Conservation (phyloP, 2,797 vertebrate genomes). For the Staurois parvus region DNA sequence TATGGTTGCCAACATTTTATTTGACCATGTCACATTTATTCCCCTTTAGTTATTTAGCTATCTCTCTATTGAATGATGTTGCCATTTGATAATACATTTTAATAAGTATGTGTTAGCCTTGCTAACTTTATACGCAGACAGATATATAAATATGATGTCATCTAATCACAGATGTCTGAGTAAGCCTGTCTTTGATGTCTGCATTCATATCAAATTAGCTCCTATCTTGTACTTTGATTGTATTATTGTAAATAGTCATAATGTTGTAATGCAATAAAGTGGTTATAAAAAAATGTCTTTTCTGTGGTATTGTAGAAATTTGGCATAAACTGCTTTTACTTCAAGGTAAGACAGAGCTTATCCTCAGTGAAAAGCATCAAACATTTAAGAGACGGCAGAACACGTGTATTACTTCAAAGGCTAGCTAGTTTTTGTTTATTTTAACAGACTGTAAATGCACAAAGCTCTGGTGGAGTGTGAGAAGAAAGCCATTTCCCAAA, state of each 20-base stretch:
- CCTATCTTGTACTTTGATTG: slow-evolving; percentile 1
- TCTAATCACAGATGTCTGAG: background rate
- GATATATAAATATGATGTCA: slow-evolving; percentile 5
- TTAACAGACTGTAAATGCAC: slow-evolving; percentile 21
- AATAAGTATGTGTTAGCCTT: background rate
- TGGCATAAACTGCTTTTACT: background rate
- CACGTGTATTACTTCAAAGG: slow-evolving; percentile 20
- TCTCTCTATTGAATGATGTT: background rate
- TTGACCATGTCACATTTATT: background rate
- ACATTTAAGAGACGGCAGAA: background rate
- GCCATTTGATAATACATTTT: background rate
- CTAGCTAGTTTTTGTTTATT: slow-evolving; percentile 13
- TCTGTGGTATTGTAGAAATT: background rate
- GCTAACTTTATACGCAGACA: background rate
- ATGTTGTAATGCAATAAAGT: background rate
- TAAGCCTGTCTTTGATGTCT: slow-evolving; percentile 1
- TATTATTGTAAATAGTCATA: slow-evolving; percentile 6
- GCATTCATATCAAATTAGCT: background rate
- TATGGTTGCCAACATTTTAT: background rate
- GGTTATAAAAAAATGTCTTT: background rate
- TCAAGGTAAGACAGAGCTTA: background rate
- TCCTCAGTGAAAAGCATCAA: slow-evolving; percentile 23
- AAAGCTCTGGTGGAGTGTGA: slow-evolving; percentile 9
- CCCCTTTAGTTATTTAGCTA: too few species aligned
- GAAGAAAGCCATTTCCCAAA: background rate